phyloP scores from a whole-genome alignment of 2,113 vertebrate genomes.

The Cyanoramphus novaezelandiae region DNA sequence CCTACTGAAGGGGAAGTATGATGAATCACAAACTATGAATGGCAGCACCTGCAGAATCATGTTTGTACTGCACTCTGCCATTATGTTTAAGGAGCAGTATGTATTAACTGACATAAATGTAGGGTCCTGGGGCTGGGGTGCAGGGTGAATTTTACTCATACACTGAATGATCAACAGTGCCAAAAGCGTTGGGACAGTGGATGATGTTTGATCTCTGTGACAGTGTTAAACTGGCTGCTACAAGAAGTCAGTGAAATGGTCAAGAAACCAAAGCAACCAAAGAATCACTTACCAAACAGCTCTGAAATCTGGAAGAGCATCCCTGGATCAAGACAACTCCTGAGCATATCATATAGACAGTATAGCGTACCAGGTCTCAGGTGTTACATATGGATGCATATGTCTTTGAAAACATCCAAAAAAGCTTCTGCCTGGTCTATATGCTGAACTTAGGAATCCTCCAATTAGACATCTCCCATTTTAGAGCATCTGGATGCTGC shows the following conservation, averaged over 20 bases:
- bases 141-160: not conserved
- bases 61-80: not conserved
- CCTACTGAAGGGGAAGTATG: not conserved
- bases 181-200: not conserved
- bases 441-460: not conserved
- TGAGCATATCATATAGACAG: not conserved
- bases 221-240: not conserved
- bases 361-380: not conserved
- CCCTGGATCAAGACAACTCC: not conserved
- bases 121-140: not conserved
- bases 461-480: not conserved
- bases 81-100: not conserved
- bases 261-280: not conserved
- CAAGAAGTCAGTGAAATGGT: not conserved
- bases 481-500: not conserved
- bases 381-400: not conserved
- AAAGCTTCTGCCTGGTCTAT: not conserved
- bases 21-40: not conserved
- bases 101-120: not conserved
- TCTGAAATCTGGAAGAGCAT: not conserved
- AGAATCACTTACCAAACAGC: not conserved
- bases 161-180: not conserved
- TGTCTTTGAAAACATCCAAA: not conserved
- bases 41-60: not conserved
- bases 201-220: not conserved